Percentiles rank a stretch among this genome's conserved stretches.
phyloP scores from a whole-genome alignment of 1,140 invertebrate species.

The Bombus soroeensis region DNA sequence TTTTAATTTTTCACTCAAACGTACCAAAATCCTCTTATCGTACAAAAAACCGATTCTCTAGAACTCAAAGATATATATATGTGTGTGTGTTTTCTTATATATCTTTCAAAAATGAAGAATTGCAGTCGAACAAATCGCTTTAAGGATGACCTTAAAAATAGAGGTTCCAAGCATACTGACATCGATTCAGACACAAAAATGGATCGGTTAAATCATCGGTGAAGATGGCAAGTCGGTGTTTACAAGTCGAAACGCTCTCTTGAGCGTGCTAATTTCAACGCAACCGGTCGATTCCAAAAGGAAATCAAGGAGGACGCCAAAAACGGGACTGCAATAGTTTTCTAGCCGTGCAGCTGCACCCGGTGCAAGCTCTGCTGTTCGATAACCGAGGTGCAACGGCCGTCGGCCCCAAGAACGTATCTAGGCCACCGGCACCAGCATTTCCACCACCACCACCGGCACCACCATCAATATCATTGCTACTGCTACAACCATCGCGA shows the following conservation, averaged over 20 bases:
- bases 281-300: slow-evolving; percentile 4
- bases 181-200: not conserved
- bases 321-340: slow-evolving; percentile 45
- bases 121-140: not conserved
- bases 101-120: not conserved
- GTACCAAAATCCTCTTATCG: not conserved
- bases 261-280: not conserved
- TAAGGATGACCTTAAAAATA: not conserved
- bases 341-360: slow-evolving; percentile 62
- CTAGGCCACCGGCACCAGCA: slow-evolving; percentile 75
- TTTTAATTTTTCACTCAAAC: not conserved
- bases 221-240: not conserved
- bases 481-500: slow-evolving; percentile 20
- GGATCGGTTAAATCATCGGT: slow-evolving; percentile 1
- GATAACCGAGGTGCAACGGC: slow-evolving; percentile 77
- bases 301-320: slow-evolving; percentile 30
- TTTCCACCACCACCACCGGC: slow-evolving; percentile 37
- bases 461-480: slow-evolving; percentile 39
- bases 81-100: too few relatives aligned
- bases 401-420: slow-evolving; percentile 76
- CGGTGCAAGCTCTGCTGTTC: slow-evolving; percentile 72
- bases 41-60: not conserved
- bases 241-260: not conserved
- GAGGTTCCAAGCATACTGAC: too few relatives aligned
- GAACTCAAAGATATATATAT: not conserved